Evolutionary conservation across 2,888 invertebrate species (phyloP).

Genomic region (Perithous albicinctus): DNA sequence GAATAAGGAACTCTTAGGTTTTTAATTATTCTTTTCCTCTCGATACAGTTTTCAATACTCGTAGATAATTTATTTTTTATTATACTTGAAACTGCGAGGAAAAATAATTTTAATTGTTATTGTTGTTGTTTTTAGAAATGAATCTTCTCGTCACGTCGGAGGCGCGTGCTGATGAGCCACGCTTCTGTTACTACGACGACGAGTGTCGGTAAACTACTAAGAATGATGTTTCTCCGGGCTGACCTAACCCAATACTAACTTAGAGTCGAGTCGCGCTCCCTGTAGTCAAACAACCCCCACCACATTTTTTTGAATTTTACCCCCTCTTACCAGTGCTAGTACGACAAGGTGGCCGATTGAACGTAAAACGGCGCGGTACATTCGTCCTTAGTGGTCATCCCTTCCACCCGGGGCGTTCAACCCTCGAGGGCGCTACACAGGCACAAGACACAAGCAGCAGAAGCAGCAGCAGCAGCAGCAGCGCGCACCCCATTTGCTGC

Average conservation of each 20-base stretch:
- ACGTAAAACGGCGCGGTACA: slow-evolving; percentile 68
- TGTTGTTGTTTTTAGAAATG: too few relatives aligned
- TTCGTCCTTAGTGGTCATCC: slow-evolving; percentile 72
- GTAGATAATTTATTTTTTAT: neutral
- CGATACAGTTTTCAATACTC: too few relatives aligned
- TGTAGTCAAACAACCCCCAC: slow-evolving; percentile 81
- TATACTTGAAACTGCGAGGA: too few relatives aligned
- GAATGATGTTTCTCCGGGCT: slow-evolving; percentile 81
- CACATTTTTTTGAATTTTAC: slow-evolving; percentile 32
- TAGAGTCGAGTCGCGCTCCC: slow-evolving; percentile 83
- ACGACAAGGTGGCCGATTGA: slow-evolving; percentile 39
- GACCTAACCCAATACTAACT: slow-evolving; percentile 89
- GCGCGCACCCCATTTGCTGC: slow-evolving; percentile 82
- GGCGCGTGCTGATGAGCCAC: slow-evolving; percentile 76
- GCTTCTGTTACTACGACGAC: slow-evolving; percentile 67
- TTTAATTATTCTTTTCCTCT: neutral
- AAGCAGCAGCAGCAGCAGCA: too few relatives aligned
- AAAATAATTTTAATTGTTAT: too few relatives aligned
- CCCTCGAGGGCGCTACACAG: slow-evolving; percentile 49
- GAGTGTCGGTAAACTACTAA: slow-evolving; percentile 69
- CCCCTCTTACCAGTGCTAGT: slow-evolving; percentile 73
- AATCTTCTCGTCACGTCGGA: too few relatives aligned
- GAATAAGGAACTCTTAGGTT: slow-evolving; percentile 45
- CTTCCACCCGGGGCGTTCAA: slow-evolving; percentile 67
- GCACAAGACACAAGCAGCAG: too few relatives aligned